Conservation (phyloP, 2,888 invertebrate genomes). For the Pseudanteris insignis region DNA sequence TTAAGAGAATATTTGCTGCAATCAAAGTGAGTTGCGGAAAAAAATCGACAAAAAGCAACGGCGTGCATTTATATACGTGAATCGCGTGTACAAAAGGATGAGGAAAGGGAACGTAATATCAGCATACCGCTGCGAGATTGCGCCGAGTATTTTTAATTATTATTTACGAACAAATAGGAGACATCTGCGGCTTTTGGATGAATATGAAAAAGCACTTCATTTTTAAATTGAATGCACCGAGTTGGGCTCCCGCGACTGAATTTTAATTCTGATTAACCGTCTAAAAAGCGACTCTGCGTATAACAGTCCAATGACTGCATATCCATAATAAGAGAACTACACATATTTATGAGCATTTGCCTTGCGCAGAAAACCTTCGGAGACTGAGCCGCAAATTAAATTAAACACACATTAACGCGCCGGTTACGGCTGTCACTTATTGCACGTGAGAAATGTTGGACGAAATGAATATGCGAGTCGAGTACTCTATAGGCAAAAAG, state of each 20-base stretch:
- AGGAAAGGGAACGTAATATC: conserved; percentile 48
- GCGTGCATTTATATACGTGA: too few species aligned
- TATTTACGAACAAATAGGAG: conserved; percentile 58
- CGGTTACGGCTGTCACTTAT: conserved; percentile 47
- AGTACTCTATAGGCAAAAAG: conserved; percentile 30
- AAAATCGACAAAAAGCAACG: too few species aligned
- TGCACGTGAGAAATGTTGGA: conserved; percentile 38
- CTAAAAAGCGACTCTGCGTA: conserved; percentile 49
- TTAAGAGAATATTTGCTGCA: too few species aligned
- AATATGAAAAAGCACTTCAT: conserved; percentile 64
- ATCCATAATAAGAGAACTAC: conserved; percentile 43
- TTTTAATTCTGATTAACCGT: conserved; percentile 61
- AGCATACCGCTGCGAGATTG: conserved; percentile 50
- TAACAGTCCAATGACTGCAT: conserved; percentile 39
- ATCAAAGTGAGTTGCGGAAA: too few species aligned
- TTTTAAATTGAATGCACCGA: conserved; percentile 59
- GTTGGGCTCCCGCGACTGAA: conserved; percentile 52
- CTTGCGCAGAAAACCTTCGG: conserved; percentile 40
- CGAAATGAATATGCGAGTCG: conserved; percentile 41
- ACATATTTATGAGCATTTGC: conserved; percentile 46
- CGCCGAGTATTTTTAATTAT: conserved; percentile 61
- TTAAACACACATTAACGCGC: conserved; percentile 47
- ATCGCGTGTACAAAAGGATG: too few species aligned
- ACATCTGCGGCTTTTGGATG: conserved; percentile 47
- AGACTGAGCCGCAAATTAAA: conserved; percentile 41